phyloP scores from a whole-genome alignment of 1,140 invertebrate species.

The Tetragnatha versicolor region DNA sequence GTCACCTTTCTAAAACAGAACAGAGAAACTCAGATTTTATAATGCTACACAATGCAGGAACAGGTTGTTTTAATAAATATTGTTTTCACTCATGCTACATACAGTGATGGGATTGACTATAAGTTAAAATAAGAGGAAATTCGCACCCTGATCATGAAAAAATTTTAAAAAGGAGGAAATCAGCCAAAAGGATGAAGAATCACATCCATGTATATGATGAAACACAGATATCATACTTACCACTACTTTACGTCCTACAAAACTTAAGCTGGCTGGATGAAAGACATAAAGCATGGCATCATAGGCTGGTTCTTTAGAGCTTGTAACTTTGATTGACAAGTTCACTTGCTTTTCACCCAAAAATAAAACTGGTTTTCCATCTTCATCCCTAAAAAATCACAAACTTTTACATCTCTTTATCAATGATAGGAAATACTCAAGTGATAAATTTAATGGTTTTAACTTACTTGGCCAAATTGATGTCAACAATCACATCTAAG shows the following conservation, averaged over 20 bases:
- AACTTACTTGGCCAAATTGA: slow-evolving; percentile 62
- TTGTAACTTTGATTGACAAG: slow-evolving; percentile 77
- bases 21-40: too few species aligned
- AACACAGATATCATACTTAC: too few species aligned
- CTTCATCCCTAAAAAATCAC: slow-evolving; percentile 29
- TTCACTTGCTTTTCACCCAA: slow-evolving; percentile 77
- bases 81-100: too few species aligned
- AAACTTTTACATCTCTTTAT: too few species aligned
- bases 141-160: too few species aligned
- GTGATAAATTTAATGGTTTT: not conserved
- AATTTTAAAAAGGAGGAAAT: too few species aligned
- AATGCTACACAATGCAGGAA: too few species aligned
- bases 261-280: slow-evolving; percentile 80
- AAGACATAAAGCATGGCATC: slow-evolving; percentile 82
- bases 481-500: slow-evolving; percentile 72
- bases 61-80: too few species aligned
- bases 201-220: too few species aligned
- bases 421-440: not conserved
- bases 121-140: too few species aligned
- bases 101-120: too few species aligned
- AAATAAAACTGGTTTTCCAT: slow-evolving; percentile 34
- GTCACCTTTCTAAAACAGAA: slow-evolving; percentile 56
- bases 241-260: slow-evolving; percentile 70
- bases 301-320: slow-evolving; percentile 88
- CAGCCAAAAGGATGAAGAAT: too few species aligned